These are phyloP conservation scores for Eledona agricola DNA, from an alignment of 2,888 invertebrate species.

Conservation along the genomic window DNA sequence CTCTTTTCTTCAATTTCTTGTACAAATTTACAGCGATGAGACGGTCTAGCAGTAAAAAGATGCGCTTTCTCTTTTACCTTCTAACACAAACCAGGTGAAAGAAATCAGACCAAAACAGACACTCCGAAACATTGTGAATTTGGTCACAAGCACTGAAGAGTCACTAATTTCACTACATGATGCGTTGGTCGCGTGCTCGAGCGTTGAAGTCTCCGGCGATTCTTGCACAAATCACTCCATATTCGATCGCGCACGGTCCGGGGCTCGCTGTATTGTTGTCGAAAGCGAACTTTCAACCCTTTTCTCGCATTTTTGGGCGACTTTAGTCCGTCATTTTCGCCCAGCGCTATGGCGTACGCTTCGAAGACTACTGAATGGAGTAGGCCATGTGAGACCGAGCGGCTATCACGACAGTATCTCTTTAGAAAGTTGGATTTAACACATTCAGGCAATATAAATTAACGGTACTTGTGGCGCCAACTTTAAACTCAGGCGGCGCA, in stretches of 20 bases:
- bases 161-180: slow-evolving; percentile 22
- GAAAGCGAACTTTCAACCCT: slow-evolving; percentile 23
- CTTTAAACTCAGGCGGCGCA: slow-evolving; percentile 8
- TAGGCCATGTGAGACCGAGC: slow-evolving; percentile 42
- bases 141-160: slow-evolving; percentile 8
- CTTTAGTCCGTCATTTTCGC: slow-evolving; percentile 43
- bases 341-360: slow-evolving; percentile 44
- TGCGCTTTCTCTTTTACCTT: slow-evolving; percentile 51
- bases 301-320: slow-evolving; percentile 35
- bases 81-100: slow-evolving; percentile 48
- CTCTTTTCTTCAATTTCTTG: no score
- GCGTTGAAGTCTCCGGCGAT: slow-evolving; percentile 35
- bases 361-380: slow-evolving; percentile 36
- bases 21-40: no score
- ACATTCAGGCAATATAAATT: slow-evolving; percentile 15
- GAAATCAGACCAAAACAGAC: slow-evolving; percentile 50
- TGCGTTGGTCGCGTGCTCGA: slow-evolving; percentile 31
- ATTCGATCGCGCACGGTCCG: slow-evolving; percentile 5
- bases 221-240: slow-evolving; percentile 14
- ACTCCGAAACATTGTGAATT: slow-evolving; percentile 45
- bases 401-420: slow-evolving; percentile 37
- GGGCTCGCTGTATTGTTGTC: not conserved
- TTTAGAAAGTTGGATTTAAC: slow-evolving; percentile 42
- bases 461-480: slow-evolving; percentile 16
- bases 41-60: no score